These are phyloP conservation scores for Antigone vipio DNA, from an alignment of 2,113 vertebrate species.

Conservation along the genomic window DNA sequence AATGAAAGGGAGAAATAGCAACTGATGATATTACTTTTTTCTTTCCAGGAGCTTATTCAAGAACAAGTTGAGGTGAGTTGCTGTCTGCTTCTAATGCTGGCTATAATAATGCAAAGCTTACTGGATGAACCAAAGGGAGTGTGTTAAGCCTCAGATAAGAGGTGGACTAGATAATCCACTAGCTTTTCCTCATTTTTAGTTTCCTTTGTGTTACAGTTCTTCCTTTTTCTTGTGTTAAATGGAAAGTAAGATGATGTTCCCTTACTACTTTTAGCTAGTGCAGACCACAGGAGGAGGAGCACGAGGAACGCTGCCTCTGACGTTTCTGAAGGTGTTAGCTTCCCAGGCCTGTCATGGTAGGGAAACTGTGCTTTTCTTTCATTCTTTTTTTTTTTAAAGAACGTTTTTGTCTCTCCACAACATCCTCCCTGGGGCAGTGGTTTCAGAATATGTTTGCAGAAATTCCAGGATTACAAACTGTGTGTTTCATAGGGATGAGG, in stretches of 20 bases:
- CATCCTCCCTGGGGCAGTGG: neutral
- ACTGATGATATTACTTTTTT: constrained; percentile 25
- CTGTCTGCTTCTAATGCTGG: neutral
- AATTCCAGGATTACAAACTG: neutral
- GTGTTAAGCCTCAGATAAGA: neutral
- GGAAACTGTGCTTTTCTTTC: neutral
- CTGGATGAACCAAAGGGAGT: neutral
- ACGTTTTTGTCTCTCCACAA: neutral
- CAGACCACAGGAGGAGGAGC: constrained; percentile 83
- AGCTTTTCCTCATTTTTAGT: neutral
- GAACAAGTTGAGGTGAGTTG: constrained; percentile 90
- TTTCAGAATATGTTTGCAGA: neutral
- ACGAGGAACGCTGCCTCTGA: constrained; percentile 84
- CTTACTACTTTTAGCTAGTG: constrained; percentile 77
- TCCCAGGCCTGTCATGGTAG: constrained; percentile 96
- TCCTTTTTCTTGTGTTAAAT: neutral
- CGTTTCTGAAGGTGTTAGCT: constrained; percentile 89
- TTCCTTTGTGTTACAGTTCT: neutral
- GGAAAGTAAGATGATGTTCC: constrained; percentile 19
- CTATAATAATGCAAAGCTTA: neutral
- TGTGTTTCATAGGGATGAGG: neutral
- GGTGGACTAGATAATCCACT: neutral
- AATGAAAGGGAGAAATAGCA: neutral
- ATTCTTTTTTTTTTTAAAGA: neutral
- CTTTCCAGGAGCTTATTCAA: constrained; percentile 87